Evolutionary conservation across 2,888 invertebrate species (phyloP), one percentile per base, ranked within the genome.

Genomic region (Amiota minor): DNA sequence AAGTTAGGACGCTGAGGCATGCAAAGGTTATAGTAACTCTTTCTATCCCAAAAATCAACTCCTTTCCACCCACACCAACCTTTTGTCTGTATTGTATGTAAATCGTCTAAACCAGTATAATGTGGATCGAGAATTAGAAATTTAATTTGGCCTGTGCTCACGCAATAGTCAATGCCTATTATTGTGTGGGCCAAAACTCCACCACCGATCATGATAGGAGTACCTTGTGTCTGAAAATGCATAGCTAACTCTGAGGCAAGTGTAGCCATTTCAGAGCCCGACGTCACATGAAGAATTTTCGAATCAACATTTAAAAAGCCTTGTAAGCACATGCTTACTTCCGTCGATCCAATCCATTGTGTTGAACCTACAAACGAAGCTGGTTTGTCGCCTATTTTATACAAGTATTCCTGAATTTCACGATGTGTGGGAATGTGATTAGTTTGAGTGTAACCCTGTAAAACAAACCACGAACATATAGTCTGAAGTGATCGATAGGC

Each of bases 121-220:
- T 99, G 99, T 0, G 99, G 99, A 91, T 99, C 99, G 55, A 99
- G 91, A 81, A 99, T 96, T n/a, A 99, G 92, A 90, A 97, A 99
- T 82, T 95, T 94, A 0, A 95, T 92, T 76, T 96, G 95, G 20
- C 95, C 95, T 11, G 94, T 94, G 18, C 91, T 91, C 61, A 94
- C 92, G 89, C 97, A 95, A 87, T 94, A 96, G 87, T 97, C 96
- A 1, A 99, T 94, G 1, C 99, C 99, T 72, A 99, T 91, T 80
- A 99, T 98, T 62, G 99, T 99, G 88, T 99, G 99, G 1, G 99
- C 99, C 82, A 98, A 91, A 53, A 98, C 97, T 78, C 98, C 99
- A 23, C 99, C 99, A 93, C 98, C 99, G 82, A 99, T 98, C 99
- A 99, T 99, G 74, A 99, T 93, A 23, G 99, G 99, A 46, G 97